Evolutionary conservation across 2,113 vertebrate species (phyloP).

Genomic region (Ahaetulla prasina): DNA sequence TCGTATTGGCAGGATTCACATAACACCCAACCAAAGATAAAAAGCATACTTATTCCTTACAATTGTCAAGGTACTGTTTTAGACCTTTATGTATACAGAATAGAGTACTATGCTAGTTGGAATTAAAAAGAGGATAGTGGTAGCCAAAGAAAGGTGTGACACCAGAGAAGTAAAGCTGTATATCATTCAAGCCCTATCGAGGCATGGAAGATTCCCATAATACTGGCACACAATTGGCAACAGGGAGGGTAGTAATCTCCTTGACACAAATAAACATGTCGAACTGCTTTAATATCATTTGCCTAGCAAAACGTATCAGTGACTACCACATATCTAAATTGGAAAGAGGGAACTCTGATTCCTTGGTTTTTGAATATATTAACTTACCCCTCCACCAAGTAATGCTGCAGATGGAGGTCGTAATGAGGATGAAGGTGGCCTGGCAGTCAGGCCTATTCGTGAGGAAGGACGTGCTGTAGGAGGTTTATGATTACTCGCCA

Average conservation of each 20-base stretch:
- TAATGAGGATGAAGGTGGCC: conserved; percentile 74
- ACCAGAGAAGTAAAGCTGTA: background rate
- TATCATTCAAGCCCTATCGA: background rate
- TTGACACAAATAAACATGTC: background rate
- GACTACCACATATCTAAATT: background rate
- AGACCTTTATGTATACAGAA: background rate
- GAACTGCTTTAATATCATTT: background rate
- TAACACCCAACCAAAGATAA: background rate
- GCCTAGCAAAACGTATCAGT: background rate
- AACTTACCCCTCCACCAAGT: conserved; percentile 79
- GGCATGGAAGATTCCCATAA: background rate
- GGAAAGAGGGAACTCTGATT: background rate
- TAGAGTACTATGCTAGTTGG: background rate
- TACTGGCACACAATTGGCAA: background rate
- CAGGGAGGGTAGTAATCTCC: background rate
- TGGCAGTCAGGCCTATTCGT: conserved; percentile 64
- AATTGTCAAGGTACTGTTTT: background rate
- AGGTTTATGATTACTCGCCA: conserved; percentile 80
- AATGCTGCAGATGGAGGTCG: conserved; percentile 76
- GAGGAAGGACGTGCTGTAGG: conserved; percentile 74
- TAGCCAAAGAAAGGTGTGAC: background rate
- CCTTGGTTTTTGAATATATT: background rate
- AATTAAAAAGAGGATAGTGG: background rate
- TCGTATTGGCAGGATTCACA: background rate
- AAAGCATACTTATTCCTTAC: background rate